Base-by-base conservation (phyloP, 2,113 vertebrate species). In the Columba livia region DNA sequence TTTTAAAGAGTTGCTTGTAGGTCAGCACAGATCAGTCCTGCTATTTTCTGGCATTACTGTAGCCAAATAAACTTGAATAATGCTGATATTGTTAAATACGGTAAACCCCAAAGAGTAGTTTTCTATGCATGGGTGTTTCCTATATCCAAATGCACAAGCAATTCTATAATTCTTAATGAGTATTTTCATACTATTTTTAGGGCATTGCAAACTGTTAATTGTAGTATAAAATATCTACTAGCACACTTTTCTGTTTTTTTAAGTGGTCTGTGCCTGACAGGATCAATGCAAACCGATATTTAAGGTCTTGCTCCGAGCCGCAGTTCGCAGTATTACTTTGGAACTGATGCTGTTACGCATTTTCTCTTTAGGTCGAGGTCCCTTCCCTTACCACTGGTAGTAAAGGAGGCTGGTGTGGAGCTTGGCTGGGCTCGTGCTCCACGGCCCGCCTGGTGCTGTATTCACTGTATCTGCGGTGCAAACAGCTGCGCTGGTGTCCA, bases 131-230 rank as follows among this genome's bases (percentile, higher is more conserved):
- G 9, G 1, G 1, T 77, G 24, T 73, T 95, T 88, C 42, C 40
- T 80, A 28, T 84, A 88, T 93, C 6, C 21, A 93, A 85, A 85
- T 8, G 8, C 8, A 1, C 40, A 56, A 67, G 38, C 71, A 66
- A 38, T 62, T 90, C 47, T 84, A 2, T 60, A 57, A 81, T 79
- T 87, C 34, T 50, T 91, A 65, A 2, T 50, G 29, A 92, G 21
- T 96, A 88, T 86, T 96, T 97, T 90, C 69, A 3, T 90, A 80
- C 2, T 23, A 13, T 50, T 89, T 93, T 74, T 77, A 90, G 67
- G 60, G 16, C 42, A 86, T 74, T 90, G 69, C 12, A 80, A 67
- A 69, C 24, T 73, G 28, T 82, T 75, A 66, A 20, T 32, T 73
- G 19, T 74, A 83, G 48, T 58, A 38, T 64, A 65, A 78, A 71